Base-by-base conservation (phyloP, 2,888 invertebrate species). In the Caenorhabditis sp. region DNA sequence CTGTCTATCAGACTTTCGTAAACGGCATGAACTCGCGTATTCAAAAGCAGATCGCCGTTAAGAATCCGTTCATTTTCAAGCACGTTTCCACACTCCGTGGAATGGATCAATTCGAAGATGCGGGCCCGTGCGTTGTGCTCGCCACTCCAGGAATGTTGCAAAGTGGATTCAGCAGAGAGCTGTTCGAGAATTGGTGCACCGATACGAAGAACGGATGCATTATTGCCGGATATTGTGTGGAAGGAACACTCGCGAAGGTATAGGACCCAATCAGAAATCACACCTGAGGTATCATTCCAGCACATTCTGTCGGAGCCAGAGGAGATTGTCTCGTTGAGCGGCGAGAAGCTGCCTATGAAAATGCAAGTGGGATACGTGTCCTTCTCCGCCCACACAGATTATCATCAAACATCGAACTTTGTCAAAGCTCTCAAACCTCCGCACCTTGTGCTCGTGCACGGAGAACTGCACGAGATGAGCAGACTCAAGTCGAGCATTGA, bases 81-180 rank as follows among this genome's bases (percentile, higher is more conserved):
- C 98, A 99, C 90, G 98, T 99, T 74, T 90, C 90, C 20, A 91
- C 45, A 88, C 56, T 77, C 2, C 90, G 95, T 93, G 95, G 97
- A 45, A 97, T 99, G 88, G 99, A 99, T 89, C 97, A 99, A 90
- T 99, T 99, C 91, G 98, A 99, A 87, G 99, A 99, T 90, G 95
- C 97, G 65, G 99, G 99, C 0, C 99, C 99, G 0, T 99, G 98
- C 89, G 98, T 99, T n/a, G 94, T 99, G 26, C 95, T 99, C 94
- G 99, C 99, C 1, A 95, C 95, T 0, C 99, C 99, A 0, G 99
- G 99, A 89, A 99, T 99, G 98, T 95, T 99, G 95, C 99, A 99
- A 91, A 96, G 95, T 86, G 99, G 99, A 0, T 91, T 99, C 22
- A 97, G 96, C 0, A 91, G 98, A 32, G 99, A 99, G 89, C 92